These are phyloP conservation scores for Rhynchophorus ferrugineus DNA, from an alignment of 1,140 invertebrate genomes.

Conservation along the genomic window DNA sequence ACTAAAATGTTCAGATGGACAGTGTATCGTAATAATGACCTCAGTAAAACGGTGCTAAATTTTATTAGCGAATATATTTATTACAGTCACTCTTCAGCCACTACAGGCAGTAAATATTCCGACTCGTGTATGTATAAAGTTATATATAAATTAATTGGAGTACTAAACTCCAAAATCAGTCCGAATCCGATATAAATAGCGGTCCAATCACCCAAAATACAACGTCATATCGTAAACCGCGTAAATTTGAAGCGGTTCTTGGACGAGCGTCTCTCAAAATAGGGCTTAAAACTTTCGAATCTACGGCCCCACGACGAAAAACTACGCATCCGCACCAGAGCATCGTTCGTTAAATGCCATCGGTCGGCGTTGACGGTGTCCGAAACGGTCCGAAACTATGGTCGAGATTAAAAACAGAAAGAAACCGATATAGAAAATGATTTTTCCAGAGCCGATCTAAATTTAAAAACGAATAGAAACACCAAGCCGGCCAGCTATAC, in stretches of 20 bases:
- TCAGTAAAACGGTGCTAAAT: too few relatives aligned
- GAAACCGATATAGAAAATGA: conserved; percentile 4
- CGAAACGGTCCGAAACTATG: too few relatives aligned
- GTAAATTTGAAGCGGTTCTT: not conserved
- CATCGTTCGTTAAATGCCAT: too few relatives aligned
- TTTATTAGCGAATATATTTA: too few relatives aligned
- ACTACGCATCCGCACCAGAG: conserved; percentile 1
- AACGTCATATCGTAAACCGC: not conserved
- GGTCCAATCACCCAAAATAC: not conserved
- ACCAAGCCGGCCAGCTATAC: conserved; percentile 1
- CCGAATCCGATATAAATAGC: not conserved
- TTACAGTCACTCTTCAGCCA: too few relatives aligned
- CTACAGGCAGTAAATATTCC: too few relatives aligned
- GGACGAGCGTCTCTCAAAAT: conserved; percentile 1
- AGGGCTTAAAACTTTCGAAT: too few relatives aligned
- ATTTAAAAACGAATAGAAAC: conserved; percentile 15
- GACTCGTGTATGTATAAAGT: too few relatives aligned
- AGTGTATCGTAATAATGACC: too few relatives aligned
- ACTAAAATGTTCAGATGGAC: too few relatives aligned
- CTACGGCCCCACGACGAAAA: too few relatives aligned
- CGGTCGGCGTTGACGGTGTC: too few relatives aligned
- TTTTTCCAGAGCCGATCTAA: conserved; percentile 16
- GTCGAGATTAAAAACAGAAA: conserved; percentile 4
- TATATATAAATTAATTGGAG: not conserved
- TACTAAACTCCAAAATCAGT: not conserved